These are phyloP conservation scores for Drosophila emarginata DNA, from an alignment of 2,888 invertebrate species.

Conservation along the genomic window DNA sequence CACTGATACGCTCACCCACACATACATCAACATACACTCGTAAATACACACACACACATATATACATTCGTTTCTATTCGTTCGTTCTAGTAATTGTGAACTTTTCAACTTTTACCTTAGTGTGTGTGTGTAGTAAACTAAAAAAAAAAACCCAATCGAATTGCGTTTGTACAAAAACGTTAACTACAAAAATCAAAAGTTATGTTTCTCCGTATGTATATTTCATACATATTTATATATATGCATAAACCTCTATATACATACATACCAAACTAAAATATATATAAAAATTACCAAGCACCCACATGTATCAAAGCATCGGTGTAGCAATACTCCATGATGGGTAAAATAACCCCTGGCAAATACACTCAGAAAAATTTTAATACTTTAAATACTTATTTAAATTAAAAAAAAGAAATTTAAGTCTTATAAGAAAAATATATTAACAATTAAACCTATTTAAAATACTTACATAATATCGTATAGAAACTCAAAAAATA, in stretches of 20 bases:
- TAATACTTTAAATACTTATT: neutral
- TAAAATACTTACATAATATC: neutral
- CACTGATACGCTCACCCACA: neutral
- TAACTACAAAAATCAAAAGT: constrained; percentile 31
- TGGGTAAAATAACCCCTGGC: neutral
- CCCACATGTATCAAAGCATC: neutral
- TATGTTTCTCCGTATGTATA: constrained; percentile 62
- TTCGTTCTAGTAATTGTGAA: constrained; percentile 73
- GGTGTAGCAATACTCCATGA: neutral
- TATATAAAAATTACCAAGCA: neutral
- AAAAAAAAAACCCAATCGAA: constrained; percentile 39
- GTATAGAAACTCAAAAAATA: too few species aligned
- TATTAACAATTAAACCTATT: neutral
- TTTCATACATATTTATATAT: neutral
- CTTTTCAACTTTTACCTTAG: constrained; percentile 63
- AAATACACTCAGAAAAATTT: neutral
- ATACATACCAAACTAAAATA: neutral
- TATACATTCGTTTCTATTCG: constrained; percentile 58
- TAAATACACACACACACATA: constrained; percentile 15
- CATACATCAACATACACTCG: constrained; percentile 9
- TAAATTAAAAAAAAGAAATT: too few species aligned
- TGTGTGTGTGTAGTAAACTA: constrained; percentile 61
- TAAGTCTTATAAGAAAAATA: too few species aligned
- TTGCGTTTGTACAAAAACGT: constrained; percentile 31
- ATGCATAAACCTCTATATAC: neutral